A percentile compares a stretch with the other conserved stretches of the same genome.
Conservation (phyloP, 2,113 vertebrate species). For the Hyla sarda region DNA sequence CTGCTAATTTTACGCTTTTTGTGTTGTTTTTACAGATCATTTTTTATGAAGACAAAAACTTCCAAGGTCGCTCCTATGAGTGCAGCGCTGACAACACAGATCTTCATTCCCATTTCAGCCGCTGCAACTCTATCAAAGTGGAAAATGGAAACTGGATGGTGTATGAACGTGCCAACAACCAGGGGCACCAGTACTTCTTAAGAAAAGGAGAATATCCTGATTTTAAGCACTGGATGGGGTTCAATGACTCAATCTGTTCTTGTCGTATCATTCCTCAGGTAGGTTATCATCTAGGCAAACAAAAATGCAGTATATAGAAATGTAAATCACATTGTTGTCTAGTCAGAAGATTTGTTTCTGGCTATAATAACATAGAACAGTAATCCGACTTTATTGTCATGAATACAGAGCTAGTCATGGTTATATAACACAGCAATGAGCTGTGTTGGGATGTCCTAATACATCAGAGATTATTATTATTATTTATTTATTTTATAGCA, state of each 20-base stretch:
- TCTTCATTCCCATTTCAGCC: slow-evolving; percentile 84
- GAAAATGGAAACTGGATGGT: slow-evolving; percentile 89
- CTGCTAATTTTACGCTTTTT: not conserved
- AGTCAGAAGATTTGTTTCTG: not conserved
- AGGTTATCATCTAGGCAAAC: slow-evolving; percentile 47
- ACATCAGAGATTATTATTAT: no score
- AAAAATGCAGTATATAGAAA: not conserved
- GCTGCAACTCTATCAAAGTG: slow-evolving; percentile 91
- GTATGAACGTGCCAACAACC: slow-evolving; percentile 86
- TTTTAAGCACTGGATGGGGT: slow-evolving; percentile 88
- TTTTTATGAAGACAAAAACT: slow-evolving; percentile 90
- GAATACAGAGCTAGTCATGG: no score
- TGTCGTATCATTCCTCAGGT: slow-evolving; percentile 82
- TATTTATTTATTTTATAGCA: no score
- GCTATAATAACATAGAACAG: no score
- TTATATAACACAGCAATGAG: no score
- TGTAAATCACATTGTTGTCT: not conserved
- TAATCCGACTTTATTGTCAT: no score
- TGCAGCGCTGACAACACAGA: slow-evolving; percentile 85
- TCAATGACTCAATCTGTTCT: slow-evolving; percentile 88
- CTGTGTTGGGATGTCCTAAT: no score
- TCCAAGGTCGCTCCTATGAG: slow-evolving; percentile 87
- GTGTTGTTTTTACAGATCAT: slow-evolving; percentile 74
- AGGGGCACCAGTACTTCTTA: slow-evolving; percentile 87
- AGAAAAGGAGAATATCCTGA: slow-evolving; percentile 87